phyloP scores from a whole-genome alignment of 2,888 invertebrate species.

The Heteromyza rotundicornis region DNA sequence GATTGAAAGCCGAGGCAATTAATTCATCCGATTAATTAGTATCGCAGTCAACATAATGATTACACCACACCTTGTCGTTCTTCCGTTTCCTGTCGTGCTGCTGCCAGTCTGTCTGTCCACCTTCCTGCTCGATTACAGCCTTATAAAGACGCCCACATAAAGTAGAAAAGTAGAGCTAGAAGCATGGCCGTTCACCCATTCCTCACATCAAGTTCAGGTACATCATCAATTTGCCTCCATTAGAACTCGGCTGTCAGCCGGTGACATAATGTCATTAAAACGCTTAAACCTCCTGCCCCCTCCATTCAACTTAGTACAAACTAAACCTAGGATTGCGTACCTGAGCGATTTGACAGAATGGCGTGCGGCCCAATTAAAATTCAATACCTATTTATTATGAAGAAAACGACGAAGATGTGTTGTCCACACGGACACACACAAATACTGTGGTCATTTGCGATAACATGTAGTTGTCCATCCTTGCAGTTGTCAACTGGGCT shows the following conservation, averaged over 20 bases:
- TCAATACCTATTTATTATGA: too few species aligned
- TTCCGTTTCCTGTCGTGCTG: slow-evolving; percentile 2
- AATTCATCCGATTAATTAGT: slow-evolving; percentile 21
- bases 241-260: background rate
- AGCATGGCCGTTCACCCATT: too few species aligned
- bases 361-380: slow-evolving; percentile 16
- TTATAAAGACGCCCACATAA: too few species aligned
- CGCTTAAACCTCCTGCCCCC: background rate
- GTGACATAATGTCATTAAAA: background rate
- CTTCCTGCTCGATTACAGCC: too few species aligned
- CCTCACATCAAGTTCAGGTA: slow-evolving; percentile 30
- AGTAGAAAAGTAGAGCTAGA: too few species aligned
- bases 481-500: too few species aligned
- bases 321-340: background rate
- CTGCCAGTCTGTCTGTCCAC: background rate
- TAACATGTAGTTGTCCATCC: too few species aligned
- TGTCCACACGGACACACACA: too few species aligned
- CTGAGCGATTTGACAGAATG: background rate
- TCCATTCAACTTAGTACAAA: background rate
- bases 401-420: too few species aligned
- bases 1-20: background rate
- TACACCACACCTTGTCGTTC: background rate
- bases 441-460: too few species aligned
- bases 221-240: background rate
- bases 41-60: slow-evolving; percentile 5